Evolutionary conservation across 2,888 invertebrate genomes (phyloP), one percentile per base, ranked within the genome.

Genomic region (Stegana nigrithorax): DNA sequence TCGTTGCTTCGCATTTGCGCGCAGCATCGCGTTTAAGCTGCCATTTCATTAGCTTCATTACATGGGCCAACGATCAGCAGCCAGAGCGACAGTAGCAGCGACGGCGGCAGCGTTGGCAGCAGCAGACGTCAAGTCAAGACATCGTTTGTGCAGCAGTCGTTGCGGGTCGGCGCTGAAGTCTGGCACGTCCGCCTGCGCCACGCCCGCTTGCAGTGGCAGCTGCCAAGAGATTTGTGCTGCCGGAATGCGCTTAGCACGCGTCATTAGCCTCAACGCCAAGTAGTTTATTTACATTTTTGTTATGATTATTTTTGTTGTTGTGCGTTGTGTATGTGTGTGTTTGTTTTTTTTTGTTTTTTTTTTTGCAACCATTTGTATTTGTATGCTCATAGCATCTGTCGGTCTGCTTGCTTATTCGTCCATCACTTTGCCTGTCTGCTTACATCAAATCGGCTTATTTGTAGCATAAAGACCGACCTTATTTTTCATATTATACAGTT

Each of bases 391-490:
- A 80, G 80, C 76, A 78, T 79, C 67, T 69, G 70, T 65, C 68
- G 63, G 67, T 66, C 42, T 36, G n/a, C n/a, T n/a, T n/a, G n/a
- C n/a, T n/a, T n/a, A n/a, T n/a, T n/a, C n/a, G 21, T 53, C 67
- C 63, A 45, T 62, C 62, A 66, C 32, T 60, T 64, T n/a, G 8
- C 26, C 27, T n/a, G 10, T 39, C 32, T 62, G 29, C 39, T 26
- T 66, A 67, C 68, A 68, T 73, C 73, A 75, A 80, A 80, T 80
- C 75, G 60, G 72, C 80, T 80, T 80, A 80, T 75, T 60, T 71
- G 67, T 66, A 69, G 67, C 75, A 73, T 80, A 75, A 75, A 80
- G 72, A 80, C 80, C 75, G 72, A 80, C 80, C 75, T 80, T 80
- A 75, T 75, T 80, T 75, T 74, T 76, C 67, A 79, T 78, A 71